Evolutionary conservation across 2,888 invertebrate genomes (phyloP).

Genomic region (Drepana falcataria): DNA sequence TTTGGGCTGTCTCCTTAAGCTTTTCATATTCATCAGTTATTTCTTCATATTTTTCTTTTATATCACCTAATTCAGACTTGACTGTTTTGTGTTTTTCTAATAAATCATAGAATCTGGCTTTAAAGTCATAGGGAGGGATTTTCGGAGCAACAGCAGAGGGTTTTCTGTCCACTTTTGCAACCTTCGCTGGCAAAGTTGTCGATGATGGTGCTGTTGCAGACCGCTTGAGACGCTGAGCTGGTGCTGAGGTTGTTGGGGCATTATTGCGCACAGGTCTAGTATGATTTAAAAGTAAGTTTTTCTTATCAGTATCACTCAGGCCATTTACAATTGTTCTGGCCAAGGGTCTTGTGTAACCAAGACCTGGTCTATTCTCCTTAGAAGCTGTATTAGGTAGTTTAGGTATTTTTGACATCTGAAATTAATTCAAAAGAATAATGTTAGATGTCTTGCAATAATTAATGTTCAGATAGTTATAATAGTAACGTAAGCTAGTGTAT

Average conservation of each 20-base stretch:
- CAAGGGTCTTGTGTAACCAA: slow-evolving; percentile 39
- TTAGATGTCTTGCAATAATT: background rate
- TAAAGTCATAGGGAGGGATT: slow-evolving; percentile 81
- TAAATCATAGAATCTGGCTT: slow-evolving; percentile 81
- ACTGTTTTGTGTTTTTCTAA: slow-evolving; percentile 78
- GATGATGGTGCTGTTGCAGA: slow-evolving; percentile 54
- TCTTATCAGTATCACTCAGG: slow-evolving; percentile 64
- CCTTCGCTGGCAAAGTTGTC: slow-evolving; percentile 40
- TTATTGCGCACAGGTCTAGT: slow-evolving; percentile 47
- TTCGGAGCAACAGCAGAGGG: slow-evolving; percentile 67
- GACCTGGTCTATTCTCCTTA: slow-evolving; percentile 62
- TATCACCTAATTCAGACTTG: slow-evolving; percentile 70
- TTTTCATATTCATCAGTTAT: slow-evolving; percentile 74
- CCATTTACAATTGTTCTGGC: slow-evolving; percentile 47
- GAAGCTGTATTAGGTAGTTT: slow-evolving; percentile 48
- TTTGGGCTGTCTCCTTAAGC: slow-evolving; percentile 55
- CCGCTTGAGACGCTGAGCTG: slow-evolving; percentile 55
- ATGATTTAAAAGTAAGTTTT: slow-evolving; percentile 57
- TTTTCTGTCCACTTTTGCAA: slow-evolving; percentile 59
- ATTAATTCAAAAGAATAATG: slow-evolving; percentile 8
- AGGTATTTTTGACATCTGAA: slow-evolving; percentile 72
- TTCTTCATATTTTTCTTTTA: slow-evolving; percentile 74
- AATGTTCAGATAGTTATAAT: no score
- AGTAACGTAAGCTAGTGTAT: no score
- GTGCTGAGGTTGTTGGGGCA: slow-evolving; percentile 27